A percentile compares a stretch with the other conserved stretches of the same genome.
phyloP scores from a whole-genome alignment of 2,888 invertebrate genomes.

The Leptopilina syphax region DNA sequence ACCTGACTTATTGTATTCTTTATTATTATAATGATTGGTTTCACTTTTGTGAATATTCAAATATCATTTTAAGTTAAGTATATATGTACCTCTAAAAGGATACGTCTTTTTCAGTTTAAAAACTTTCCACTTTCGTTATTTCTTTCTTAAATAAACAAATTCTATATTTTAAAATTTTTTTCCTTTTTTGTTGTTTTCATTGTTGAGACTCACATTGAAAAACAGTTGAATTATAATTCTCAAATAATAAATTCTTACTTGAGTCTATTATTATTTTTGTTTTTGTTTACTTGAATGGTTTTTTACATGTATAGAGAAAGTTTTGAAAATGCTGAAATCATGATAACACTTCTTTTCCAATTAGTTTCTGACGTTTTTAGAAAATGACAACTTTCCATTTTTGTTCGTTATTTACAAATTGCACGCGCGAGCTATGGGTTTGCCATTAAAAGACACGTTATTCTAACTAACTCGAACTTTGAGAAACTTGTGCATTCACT shows the following conservation, averaged over 20 bases:
- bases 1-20: too few relatives aligned
- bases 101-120: too few relatives aligned
- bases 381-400: conserved; percentile 18
- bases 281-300: too few relatives aligned
- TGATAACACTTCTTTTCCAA: not conserved
- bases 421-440: not conserved
- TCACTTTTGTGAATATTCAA: too few relatives aligned
- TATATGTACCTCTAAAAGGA: too few relatives aligned
- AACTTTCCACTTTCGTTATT: conserved; percentile 32
- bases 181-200: not conserved
- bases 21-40: too few relatives aligned
- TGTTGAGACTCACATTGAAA: too few relatives aligned
- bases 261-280: too few relatives aligned
- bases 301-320: not conserved
- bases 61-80: too few relatives aligned
- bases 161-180: not conserved
- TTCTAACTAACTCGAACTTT: not conserved
- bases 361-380: not conserved
- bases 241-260: too few relatives aligned
- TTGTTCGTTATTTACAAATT: not conserved
- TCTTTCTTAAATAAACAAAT: not conserved
- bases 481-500: not conserved
- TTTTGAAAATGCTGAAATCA: not conserved
- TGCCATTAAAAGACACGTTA: not conserved
- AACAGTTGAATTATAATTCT: too few relatives aligned